phyloP scores from a whole-genome alignment of 1,140 invertebrate genomes.

The Cyphomyrmex costatus region DNA sequence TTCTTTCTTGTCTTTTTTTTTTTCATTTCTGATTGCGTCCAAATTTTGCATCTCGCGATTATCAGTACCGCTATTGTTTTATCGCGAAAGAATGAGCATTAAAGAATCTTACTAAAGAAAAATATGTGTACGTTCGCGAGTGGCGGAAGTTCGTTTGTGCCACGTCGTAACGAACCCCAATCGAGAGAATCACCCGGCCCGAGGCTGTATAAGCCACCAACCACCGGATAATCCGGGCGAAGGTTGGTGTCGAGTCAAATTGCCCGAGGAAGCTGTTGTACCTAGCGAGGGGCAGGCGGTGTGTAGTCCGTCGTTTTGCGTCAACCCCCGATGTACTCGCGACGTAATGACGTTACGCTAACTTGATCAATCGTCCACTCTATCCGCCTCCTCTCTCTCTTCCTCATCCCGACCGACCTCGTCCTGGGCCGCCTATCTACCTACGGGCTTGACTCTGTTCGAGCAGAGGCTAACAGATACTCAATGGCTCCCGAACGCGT shows the following conservation, averaged over 20 bases:
- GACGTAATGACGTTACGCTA: slow-evolving; percentile 80
- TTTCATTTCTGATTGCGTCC: background rate
- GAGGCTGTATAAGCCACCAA: slow-evolving; percentile 34
- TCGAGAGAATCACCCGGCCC: slow-evolving; percentile 23
- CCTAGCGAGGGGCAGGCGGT: slow-evolving; percentile 42
- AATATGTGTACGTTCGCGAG: background rate
- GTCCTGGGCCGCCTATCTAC: slow-evolving; percentile 15
- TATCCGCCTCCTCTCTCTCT: slow-evolving; percentile 50
- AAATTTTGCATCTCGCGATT: background rate
- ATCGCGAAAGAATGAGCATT: background rate
- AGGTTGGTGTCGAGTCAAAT: slow-evolving; percentile 79
- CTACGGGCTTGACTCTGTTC: slow-evolving; percentile 68
- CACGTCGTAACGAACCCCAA: slow-evolving; percentile 41
- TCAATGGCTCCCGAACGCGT: slow-evolving; percentile 68
- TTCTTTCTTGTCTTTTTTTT: background rate
- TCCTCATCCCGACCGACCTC: background rate
- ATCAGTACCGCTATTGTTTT: background rate
- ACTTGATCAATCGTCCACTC: slow-evolving; percentile 81
- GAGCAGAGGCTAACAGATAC: slow-evolving; percentile 77
- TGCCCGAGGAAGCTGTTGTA: slow-evolving; percentile 77
- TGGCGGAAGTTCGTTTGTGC: slow-evolving; percentile 32
- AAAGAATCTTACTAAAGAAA: background rate
- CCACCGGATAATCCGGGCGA: slow-evolving; percentile 72
- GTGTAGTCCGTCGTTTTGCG: slow-evolving; percentile 64
- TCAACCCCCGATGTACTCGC: slow-evolving; percentile 75